Evolutionary conservation across 1,140 invertebrate species (phyloP).

Genomic region (Cydia amplana): DNA sequence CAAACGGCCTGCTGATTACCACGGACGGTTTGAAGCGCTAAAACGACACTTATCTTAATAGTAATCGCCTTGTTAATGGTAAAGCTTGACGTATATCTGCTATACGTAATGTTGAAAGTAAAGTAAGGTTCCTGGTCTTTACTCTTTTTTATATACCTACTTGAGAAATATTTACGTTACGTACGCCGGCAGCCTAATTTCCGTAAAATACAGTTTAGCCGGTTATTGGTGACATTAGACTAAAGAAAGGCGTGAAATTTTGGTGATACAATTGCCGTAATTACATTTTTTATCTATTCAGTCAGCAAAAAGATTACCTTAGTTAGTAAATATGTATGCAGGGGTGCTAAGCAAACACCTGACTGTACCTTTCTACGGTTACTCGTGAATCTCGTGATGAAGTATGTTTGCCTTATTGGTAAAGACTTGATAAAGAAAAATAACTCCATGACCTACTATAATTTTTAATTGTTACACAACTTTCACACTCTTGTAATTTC

Average conservation of each 20-base stretch:
- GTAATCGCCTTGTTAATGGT: conserved; percentile 29
- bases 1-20: conserved; percentile 27
- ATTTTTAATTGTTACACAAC: not conserved
- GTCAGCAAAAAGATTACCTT: too few species aligned
- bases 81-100: conserved; percentile 21
- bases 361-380: too few species aligned
- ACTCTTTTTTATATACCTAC: not conserved
- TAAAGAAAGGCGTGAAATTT: too few species aligned
- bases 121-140: conserved; percentile 6
- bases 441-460: not conserved
- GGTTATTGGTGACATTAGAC: too few species aligned
- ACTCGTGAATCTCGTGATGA: too few species aligned
- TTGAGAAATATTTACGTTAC: not conserved
- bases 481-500: not conserved
- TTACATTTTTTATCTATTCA: too few species aligned
- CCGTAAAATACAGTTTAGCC: too few species aligned
- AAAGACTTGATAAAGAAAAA: not conserved
- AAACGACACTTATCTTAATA: conserved; percentile 32
- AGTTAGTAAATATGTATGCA: too few species aligned
- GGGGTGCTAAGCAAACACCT: too few species aligned
- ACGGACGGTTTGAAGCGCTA: conserved; percentile 26
- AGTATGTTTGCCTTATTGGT: too few species aligned
- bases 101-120: conserved; percentile 24
- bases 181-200: not conserved
- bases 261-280: too few species aligned